Conservation (phyloP, 37 sponge, comb jelly and placozoan species). For the Eunapius fragilis region DNA sequence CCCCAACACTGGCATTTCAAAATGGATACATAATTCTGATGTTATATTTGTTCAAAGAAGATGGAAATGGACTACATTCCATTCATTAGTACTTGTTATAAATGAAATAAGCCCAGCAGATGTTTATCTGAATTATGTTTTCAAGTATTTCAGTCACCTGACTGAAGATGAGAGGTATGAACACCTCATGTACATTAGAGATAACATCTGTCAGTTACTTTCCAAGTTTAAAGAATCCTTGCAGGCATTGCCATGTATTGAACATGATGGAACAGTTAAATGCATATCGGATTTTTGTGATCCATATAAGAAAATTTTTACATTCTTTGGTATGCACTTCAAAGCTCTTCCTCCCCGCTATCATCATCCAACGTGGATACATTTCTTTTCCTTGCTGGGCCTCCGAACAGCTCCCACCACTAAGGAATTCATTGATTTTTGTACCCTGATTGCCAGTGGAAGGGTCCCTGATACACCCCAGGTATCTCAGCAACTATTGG, state of each 20-base stretch:
- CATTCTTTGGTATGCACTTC: slow-evolving; percentile 22
- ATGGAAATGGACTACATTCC: slow-evolving; percentile 34
- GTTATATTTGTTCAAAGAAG: slow-evolving; percentile 21
- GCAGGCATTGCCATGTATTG: slow-evolving; percentile 18
- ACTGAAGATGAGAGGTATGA: slow-evolving; percentile 15
- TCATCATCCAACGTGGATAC: slow-evolving; percentile 21
- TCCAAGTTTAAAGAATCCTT: slow-evolving; percentile 1
- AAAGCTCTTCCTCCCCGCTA: slow-evolving; percentile 15
- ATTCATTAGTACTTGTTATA: slow-evolving; percentile 3
- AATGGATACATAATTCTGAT: slow-evolving; percentile 14
- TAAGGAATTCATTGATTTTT: slow-evolving; percentile 29
- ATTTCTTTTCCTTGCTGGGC: slow-evolving; percentile 32
- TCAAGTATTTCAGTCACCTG: slow-evolving; percentile 33
- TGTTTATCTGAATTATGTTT: slow-evolving; percentile 36
- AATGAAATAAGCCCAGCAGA: slow-evolving; percentile 2
- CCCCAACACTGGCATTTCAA: slow-evolving; percentile 11
- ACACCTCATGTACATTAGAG: slow-evolving; percentile 49
- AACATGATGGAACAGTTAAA: neutral
- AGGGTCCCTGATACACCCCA: neutral
- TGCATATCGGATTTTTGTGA: slow-evolving; percentile 23
- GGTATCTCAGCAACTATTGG: slow-evolving; percentile 15
- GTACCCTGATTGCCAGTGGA: slow-evolving; percentile 5
- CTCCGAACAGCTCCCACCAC: neutral
- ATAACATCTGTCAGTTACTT: slow-evolving; percentile 11
- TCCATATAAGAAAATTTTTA: slow-evolving; percentile 22